phyloP scores from a whole-genome alignment of 2,888 invertebrate genomes.

The Cenopis cana region DNA sequence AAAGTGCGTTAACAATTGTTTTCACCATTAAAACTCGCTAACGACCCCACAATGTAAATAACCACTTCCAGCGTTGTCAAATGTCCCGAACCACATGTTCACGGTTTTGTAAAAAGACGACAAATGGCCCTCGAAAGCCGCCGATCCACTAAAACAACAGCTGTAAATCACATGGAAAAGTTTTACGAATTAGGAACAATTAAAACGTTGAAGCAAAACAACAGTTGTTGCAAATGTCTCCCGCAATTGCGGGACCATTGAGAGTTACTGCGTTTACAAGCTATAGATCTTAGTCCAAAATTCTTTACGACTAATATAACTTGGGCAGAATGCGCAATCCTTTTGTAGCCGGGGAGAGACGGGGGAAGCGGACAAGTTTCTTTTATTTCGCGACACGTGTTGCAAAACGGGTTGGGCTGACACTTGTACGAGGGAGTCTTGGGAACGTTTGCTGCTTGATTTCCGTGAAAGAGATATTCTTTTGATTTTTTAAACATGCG shows the following conservation, averaged over 20 bases:
- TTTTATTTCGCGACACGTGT: slow-evolving; percentile 83
- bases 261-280: slow-evolving; percentile 80
- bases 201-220: slow-evolving; percentile 82
- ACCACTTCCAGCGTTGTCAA: slow-evolving; percentile 54
- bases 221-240: slow-evolving; percentile 83
- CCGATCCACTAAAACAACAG: slow-evolving; percentile 73
- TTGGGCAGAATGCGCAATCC: slow-evolving; percentile 73
- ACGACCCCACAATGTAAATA: slow-evolving; percentile 68
- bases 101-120: slow-evolving; percentile 52
- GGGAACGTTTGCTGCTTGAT: slow-evolving; percentile 66
- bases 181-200: slow-evolving; percentile 84
- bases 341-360: slow-evolving; percentile 71
- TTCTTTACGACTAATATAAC: slow-evolving; percentile 84
- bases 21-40: slow-evolving; percentile 63
- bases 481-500: slow-evolving; percentile 61
- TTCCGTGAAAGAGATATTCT: slow-evolving; percentile 65
- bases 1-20: slow-evolving; percentile 53
- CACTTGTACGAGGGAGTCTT: slow-evolving; percentile 75
- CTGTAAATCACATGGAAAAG: slow-evolving; percentile 78
- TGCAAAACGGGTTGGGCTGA: slow-evolving; percentile 81
- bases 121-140: slow-evolving; percentile 58
- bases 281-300: slow-evolving; percentile 82
- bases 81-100: slow-evolving; percentile 58
- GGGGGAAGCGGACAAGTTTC: slow-evolving; percentile 73
- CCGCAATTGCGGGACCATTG: slow-evolving; percentile 81